Percentiles rank a stretch among this genome's conserved stretches.
These are phyloP conservation scores for Phylloscopus collybita DNA, from an alignment of 2,797 vertebrate genomes.

Conservation along the genomic window DNA sequence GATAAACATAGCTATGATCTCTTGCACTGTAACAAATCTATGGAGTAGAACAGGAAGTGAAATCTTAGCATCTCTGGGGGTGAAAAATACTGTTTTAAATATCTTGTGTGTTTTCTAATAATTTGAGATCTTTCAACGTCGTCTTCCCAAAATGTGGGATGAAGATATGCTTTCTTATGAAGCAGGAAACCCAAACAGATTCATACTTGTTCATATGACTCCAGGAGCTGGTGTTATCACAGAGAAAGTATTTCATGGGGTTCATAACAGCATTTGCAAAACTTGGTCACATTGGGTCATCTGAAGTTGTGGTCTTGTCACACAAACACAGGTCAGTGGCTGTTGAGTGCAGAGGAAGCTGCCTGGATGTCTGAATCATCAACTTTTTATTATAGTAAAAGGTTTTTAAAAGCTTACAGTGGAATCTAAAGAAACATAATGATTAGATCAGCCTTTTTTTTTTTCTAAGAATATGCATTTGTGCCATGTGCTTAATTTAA, in stretches of 20 bases:
- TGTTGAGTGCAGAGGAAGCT: neutral
- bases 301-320: conserved; percentile 7
- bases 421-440: neutral
- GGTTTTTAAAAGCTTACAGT: neutral
- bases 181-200: neutral
- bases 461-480: neutral
- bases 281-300: neutral
- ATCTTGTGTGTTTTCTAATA: neutral
- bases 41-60: neutral
- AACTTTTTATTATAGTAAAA: neutral
- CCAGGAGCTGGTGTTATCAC: neutral
- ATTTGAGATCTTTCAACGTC: neutral
- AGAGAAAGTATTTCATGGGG: neutral
- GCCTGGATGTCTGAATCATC: neutral
- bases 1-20: neutral
- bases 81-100: neutral
- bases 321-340: neutral
- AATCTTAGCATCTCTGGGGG: neutral
- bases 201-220: neutral
- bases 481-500: neutral
- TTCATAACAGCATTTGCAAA: neutral
- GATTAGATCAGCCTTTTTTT: neutral
- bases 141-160: neutral
- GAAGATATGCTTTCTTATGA: neutral
- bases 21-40: neutral